phyloP scores from a whole-genome alignment of 2,797 vertebrate species.

The Catharus ustulatus region DNA sequence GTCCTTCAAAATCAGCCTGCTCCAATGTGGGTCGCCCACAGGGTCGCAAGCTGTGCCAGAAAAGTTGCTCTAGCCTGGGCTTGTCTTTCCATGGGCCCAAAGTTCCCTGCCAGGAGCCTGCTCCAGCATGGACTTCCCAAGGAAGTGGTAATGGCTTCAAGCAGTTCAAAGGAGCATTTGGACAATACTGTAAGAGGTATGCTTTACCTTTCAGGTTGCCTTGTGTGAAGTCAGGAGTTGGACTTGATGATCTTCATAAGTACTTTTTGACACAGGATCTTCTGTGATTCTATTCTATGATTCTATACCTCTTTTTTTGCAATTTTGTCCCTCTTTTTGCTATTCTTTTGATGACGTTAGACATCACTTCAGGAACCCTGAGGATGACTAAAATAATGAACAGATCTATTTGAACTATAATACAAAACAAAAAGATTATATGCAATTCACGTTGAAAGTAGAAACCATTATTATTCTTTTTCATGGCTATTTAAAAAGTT shows the following conservation, averaged over 20 bases:
- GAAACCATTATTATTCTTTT: slow-evolving; percentile 28
- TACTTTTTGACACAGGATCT: not conserved
- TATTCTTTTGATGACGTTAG: not conserved
- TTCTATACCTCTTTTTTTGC: not conserved
- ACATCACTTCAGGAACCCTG: not conserved
- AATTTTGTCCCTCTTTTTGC: slow-evolving; percentile 8
- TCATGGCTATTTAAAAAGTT: slow-evolving; percentile 13
- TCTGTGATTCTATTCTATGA: not conserved
- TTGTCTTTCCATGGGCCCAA: not conserved
- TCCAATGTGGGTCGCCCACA: not conserved
- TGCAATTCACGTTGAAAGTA: slow-evolving; percentile 36
- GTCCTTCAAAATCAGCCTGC: not conserved
- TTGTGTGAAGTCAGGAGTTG: not conserved
- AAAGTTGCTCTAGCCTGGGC: not conserved
- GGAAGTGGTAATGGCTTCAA: not conserved
- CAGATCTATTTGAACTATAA: slow-evolving; percentile 10
- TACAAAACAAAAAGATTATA: slow-evolving; percentile 58
- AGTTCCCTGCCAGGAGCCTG: not conserved
- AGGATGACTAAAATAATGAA: slow-evolving; percentile 58
- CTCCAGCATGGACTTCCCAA: not conserved
- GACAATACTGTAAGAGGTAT: not conserved
- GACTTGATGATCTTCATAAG: accelerated
- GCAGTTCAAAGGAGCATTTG: not conserved
- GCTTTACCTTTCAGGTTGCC: not conserved
- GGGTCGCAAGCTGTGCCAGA: not conserved